Evolutionary conservation across 2,113 vertebrate species (phyloP).

Genomic region (Spizaetus ornatus): DNA sequence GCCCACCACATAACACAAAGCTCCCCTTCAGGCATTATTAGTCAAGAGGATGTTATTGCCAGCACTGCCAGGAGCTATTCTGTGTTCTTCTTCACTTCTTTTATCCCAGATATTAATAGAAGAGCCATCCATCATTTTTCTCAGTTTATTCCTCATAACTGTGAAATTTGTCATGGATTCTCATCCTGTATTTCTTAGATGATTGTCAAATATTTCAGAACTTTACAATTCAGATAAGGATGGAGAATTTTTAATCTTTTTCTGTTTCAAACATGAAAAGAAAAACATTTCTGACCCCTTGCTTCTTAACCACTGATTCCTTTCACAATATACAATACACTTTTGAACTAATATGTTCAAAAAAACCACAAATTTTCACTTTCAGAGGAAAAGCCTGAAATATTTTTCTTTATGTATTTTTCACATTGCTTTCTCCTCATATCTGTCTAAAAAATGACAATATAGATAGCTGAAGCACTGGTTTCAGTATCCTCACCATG

Average conservation of each 20-base stretch:
- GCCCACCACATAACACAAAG: fast-evolving
- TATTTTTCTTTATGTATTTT: neutral
- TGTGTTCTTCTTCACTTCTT: neutral
- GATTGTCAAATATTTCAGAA: neutral
- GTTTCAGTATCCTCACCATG: neutral
- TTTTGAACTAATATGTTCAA: neutral
- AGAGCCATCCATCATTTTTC: neutral
- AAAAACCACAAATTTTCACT: neutral
- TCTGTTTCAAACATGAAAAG: neutral
- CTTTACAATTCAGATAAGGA: neutral
- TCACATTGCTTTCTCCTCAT: neutral
- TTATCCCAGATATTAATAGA: neutral
- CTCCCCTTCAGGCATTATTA: neutral
- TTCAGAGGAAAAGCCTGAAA: neutral
- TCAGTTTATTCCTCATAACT: neutral
- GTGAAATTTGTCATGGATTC: neutral
- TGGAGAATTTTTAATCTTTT: neutral
- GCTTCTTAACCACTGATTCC: neutral
- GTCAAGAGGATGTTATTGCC: neutral
- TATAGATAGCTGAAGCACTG: neutral
- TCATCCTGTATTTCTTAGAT: neutral
- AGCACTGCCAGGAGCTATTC: neutral
- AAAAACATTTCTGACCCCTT: neutral
- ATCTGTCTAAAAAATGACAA: neutral
- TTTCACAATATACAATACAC: neutral